Evolutionary conservation across 2,113 vertebrate species (phyloP).

Genomic region (Microcebus griseorufus): DNA sequence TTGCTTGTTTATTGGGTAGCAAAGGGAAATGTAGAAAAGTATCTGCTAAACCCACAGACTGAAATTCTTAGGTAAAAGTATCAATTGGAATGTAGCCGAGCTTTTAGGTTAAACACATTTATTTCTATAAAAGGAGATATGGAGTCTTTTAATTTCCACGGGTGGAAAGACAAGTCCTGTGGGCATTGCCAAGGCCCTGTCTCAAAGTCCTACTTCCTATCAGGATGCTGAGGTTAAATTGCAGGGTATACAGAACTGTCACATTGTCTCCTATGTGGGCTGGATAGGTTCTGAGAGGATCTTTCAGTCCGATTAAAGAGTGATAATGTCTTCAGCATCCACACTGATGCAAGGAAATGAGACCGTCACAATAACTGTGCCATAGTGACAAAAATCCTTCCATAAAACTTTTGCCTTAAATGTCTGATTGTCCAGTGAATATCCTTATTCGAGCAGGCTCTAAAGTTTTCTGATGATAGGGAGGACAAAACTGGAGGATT

Average conservation of each 20-base stretch:
- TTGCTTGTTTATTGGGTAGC: conserved; percentile 29
- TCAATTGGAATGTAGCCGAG: background rate
- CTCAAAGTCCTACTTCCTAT: background rate
- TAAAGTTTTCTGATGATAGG: background rate
- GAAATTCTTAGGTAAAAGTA: conserved; percentile 54
- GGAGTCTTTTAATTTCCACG: background rate
- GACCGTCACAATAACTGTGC: background rate
- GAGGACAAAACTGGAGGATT: background rate
- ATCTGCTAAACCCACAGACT: background rate
- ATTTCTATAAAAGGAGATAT: background rate
- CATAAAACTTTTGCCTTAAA: background rate
- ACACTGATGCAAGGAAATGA: background rate
- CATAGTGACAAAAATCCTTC: background rate
- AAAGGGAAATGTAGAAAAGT: conserved; percentile 57
- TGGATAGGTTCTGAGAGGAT: background rate
- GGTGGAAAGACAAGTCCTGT: background rate
- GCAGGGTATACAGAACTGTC: background rate
- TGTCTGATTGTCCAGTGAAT: background rate
- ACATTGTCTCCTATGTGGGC: background rate
- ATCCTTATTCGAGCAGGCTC: background rate
- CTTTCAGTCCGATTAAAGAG: background rate
- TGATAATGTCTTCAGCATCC: background rate
- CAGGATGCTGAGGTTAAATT: background rate
- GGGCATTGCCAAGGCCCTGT: background rate
- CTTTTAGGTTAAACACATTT: background rate